phyloP scores from a whole-genome alignment of 2,113 vertebrate genomes.

The Dryoscopus gambensis region DNA sequence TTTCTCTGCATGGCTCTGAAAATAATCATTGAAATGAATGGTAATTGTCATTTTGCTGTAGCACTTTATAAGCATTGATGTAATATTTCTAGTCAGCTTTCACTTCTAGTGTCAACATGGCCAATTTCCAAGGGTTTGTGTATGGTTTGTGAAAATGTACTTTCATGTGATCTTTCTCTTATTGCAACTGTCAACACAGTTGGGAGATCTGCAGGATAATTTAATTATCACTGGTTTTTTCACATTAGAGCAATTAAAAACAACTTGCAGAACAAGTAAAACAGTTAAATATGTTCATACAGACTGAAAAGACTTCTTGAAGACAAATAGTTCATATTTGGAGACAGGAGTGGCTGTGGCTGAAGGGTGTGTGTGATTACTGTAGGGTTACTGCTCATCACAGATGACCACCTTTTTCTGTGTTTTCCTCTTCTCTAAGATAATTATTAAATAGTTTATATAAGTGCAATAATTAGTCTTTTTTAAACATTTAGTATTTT shows the following conservation, averaged over 20 bases:
- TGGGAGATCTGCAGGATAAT: slow-evolving; percentile 39
- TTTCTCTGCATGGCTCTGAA: not conserved
- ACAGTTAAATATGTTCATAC: slow-evolving; percentile 17
- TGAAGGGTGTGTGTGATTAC: not conserved
- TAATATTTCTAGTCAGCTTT: not conserved
- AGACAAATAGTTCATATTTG: not conserved
- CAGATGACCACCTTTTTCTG: not conserved
- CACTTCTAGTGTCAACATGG: not conserved
- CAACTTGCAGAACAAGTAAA: slow-evolving; percentile 44
- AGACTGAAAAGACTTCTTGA: not conserved
- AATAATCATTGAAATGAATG: not conserved
- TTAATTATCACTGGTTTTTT: slow-evolving; percentile 53
- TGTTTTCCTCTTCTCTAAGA: not conserved
- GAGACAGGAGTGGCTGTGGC: not conserved
- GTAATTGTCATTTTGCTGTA: not conserved
- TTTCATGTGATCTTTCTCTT: not conserved
- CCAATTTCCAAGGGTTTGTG: not conserved
- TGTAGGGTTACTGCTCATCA: not conserved
- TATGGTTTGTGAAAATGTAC: not conserved
- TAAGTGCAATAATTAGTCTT: not conserved
- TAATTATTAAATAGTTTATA: not conserved
- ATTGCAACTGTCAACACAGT: not conserved
- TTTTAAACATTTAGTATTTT: not conserved
- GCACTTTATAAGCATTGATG: not conserved
- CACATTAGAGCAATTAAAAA: slow-evolving; percentile 50